Evolutionary conservation across 2,113 vertebrate species (phyloP), one percentile per base, ranked within the genome.

Genomic region (Verasper variegatus): DNA sequence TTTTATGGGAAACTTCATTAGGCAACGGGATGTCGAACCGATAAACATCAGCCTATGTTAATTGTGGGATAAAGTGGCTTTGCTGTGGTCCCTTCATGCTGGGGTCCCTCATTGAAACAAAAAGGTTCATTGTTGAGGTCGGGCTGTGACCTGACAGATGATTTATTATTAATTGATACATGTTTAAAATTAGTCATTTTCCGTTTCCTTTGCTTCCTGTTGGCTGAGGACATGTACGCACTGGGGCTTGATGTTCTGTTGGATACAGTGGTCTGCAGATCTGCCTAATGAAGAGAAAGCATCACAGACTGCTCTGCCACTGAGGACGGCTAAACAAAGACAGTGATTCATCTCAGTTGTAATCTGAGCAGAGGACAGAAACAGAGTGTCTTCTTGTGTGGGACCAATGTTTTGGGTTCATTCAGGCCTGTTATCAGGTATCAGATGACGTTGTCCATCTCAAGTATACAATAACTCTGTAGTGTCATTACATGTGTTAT

Each of bases 1-100:
- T 91, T 94, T 92, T 88, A 93, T 92, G 88, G 86, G 86, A 90
- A 86, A 90, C 87, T 88, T 92, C 91, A 92, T 93, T 92, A 91
- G 81, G 79, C 75, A 5, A 75, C 79, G 79, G 76, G 78, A 86
- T 84, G 81, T 83, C 20, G 62, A 77, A 89, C 68, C 52, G 78
- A 88, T 87, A 88, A 90, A 90, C 88, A 90, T 87, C 81, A 65
- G 82, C 68, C 62, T 40, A 26, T 78, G 54, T 76, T 88, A 85
- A 93, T 86, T 81, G 79, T 71, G 71, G 78, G 72, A 84, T 81
- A 56, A 71, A 87, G 65, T 51, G 81, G 61, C 20, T 20, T n/a
- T 15, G 18, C 51, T 51, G 47, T 51, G 47, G 47, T 15, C 51
- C 51, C 51, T 15, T 5, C 47, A 51, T 51, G 47, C 47, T 17